These are phyloP conservation scores for Idaea aversata DNA, from an alignment of 2,888 invertebrate genomes.

Conservation along the genomic window DNA sequence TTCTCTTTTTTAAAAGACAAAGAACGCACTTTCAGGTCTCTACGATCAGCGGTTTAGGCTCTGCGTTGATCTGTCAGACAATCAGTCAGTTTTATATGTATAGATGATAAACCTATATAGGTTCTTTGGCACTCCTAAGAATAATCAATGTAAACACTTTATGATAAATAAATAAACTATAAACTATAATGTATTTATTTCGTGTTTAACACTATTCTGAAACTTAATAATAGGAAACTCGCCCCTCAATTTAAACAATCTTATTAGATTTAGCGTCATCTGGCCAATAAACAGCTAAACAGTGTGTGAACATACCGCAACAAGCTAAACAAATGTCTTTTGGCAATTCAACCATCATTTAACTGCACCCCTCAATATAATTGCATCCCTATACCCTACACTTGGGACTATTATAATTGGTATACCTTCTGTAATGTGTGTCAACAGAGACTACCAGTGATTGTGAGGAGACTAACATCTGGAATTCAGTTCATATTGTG, in stretches of 20 bases:
- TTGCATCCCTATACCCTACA: conserved; percentile 17
- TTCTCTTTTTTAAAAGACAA: no score
- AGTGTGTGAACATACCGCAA: conserved; percentile 45
- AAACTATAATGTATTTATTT: neutral
- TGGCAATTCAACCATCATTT: conserved; percentile 26
- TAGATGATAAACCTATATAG: no score
- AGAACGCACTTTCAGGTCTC: no score
- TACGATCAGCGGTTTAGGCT: no score
- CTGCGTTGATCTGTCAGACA: no score
- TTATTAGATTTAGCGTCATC: conserved; percentile 11
- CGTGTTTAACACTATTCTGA: neutral
- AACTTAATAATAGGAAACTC: neutral
- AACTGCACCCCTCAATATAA: conserved; percentile 9
- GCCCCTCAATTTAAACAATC: conserved; percentile 8
- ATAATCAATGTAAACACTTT: no score
- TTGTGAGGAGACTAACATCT: conserved; percentile 26
- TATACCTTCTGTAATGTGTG: conserved; percentile 50
- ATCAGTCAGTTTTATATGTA: no score
- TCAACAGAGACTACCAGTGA: conserved; percentile 30
- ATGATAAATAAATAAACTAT: no score
- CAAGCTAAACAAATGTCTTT: conserved; percentile 54
- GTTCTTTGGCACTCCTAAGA: no score
- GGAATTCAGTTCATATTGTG: conserved; percentile 5
- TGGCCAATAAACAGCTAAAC: conserved; percentile 21
- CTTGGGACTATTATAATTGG: conserved; percentile 34